A percentile compares a stretch with the other conserved stretches of the same genome.
These are phyloP conservation scores for Cassiopea andromeda DNA, from an alignment of 30 jellyfish, hydroid and myxozoan species.

Conservation along the genomic window DNA sequence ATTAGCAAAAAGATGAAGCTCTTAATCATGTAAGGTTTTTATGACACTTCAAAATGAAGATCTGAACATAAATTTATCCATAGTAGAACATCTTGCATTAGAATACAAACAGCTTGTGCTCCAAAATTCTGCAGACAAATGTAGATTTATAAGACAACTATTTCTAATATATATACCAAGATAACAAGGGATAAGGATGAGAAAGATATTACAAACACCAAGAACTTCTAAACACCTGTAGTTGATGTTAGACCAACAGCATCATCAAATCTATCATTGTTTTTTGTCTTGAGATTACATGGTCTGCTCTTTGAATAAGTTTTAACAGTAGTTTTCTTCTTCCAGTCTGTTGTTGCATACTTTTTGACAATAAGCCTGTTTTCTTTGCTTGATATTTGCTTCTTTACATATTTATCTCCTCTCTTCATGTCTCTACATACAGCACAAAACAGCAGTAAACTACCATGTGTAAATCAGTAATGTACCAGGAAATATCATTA, in stretches of 20 bases:
- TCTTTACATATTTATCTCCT: neutral
- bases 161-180: no score
- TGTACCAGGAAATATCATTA: no score
- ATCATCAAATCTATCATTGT: neutral
- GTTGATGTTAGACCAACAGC: neutral
- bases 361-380: neutral
- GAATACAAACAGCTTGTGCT: no score
- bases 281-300: neutral
- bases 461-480: no score
- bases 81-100: no score
- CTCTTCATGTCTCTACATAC: neutral
- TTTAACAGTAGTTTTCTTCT: neutral
- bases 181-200: no score
- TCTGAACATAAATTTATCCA: no score
- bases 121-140: no score
- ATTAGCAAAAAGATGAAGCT: no score
- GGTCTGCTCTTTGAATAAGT: slow-evolving; percentile 28
- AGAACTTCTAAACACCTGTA: neutral
- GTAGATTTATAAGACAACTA: no score
- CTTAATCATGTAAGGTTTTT: no score
- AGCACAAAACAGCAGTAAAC: neutral
- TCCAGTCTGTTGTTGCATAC: slow-evolving; percentile 24
- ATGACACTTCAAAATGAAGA: no score
- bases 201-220: neutral
- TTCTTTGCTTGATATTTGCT: slow-evolving; percentile 5